Percentiles rank a stretch among this genome's conserved stretches.
Evolutionary conservation across 2,888 invertebrate genomes (phyloP).

Genomic region (Thyatira batis): DNA sequence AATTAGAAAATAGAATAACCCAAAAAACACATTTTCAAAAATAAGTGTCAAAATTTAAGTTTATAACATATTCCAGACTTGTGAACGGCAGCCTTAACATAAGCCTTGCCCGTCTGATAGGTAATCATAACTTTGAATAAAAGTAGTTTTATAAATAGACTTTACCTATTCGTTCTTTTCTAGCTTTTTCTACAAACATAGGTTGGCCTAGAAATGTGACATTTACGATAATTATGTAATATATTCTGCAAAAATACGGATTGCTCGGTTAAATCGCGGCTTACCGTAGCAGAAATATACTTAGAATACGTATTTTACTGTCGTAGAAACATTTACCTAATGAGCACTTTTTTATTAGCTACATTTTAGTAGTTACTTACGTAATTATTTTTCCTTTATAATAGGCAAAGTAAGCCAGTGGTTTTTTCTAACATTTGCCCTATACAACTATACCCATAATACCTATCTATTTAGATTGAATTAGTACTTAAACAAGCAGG

Average conservation of each 20-base stretch:
- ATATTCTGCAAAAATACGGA: neutral
- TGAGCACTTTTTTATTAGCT: neutral
- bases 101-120: neutral
- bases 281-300: neutral
- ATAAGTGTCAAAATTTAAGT: too few species aligned
- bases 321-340: neutral
- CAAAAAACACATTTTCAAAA: too few species aligned
- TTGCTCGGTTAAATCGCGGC: neutral
- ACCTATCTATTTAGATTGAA: too few species aligned
- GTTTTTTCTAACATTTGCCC: too few species aligned
- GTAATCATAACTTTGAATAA: neutral
- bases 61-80: too few species aligned
- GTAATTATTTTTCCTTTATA: too few species aligned
- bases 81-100: neutral
- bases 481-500: too few species aligned
- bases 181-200: neutral
- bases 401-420: too few species aligned
- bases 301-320: neutral
- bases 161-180: neutral
- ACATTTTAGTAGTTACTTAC: too few species aligned
- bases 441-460: too few species aligned
- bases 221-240: neutral
- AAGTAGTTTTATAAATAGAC: neutral
- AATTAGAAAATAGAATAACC: too few species aligned
- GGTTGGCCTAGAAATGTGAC: neutral